Conservation (phyloP, 92 coral and sea anemone genomes). For the Metridium senile region DNA sequence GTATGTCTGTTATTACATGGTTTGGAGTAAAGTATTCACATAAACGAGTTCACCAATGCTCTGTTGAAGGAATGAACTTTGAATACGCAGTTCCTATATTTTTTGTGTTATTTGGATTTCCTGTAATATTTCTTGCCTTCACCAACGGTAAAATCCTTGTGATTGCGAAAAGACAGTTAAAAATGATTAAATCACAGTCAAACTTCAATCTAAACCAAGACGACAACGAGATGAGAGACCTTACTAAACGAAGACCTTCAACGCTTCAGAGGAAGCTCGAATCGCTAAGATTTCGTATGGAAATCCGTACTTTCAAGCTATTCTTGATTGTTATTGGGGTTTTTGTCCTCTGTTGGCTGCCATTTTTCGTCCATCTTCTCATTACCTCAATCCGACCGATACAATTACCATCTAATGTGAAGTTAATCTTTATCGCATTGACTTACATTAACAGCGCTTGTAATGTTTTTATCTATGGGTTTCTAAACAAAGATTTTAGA, state of each 20-base stretch:
- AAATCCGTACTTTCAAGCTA: constrained; percentile 29
- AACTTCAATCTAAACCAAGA: not conserved
- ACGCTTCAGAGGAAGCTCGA: constrained; percentile 10
- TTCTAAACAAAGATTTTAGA: constrained; percentile 29
- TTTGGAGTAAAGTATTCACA: constrained; percentile 23
- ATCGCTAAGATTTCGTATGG: constrained; percentile 1
- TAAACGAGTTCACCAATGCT: constrained; percentile 39
- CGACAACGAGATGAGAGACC: not conserved
- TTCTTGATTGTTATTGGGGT: constrained; percentile 38
- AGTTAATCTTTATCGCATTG: constrained; percentile 15
- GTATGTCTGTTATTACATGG: constrained; percentile 30
- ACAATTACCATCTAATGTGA: constrained; percentile 3
- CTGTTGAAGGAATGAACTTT: constrained; percentile 49
- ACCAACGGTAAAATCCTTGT: constrained; percentile 58
- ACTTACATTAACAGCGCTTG: constrained; percentile 42
- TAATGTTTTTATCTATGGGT: constrained; percentile 39
- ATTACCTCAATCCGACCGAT: constrained; percentile 9
- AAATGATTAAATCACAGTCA: constrained; percentile 39
- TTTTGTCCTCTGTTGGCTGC: constrained; percentile 35
- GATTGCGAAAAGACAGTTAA: constrained; percentile 55
- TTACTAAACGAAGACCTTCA: not conserved
- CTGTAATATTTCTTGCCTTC: constrained; percentile 54
- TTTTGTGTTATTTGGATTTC: constrained; percentile 33
- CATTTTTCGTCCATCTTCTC: constrained; percentile 13
- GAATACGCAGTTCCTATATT: constrained; percentile 42